These are phyloP conservation scores for Montipora capricornis DNA, from an alignment of 64 coral and sea anemone genomes.

Conservation along the genomic window DNA sequence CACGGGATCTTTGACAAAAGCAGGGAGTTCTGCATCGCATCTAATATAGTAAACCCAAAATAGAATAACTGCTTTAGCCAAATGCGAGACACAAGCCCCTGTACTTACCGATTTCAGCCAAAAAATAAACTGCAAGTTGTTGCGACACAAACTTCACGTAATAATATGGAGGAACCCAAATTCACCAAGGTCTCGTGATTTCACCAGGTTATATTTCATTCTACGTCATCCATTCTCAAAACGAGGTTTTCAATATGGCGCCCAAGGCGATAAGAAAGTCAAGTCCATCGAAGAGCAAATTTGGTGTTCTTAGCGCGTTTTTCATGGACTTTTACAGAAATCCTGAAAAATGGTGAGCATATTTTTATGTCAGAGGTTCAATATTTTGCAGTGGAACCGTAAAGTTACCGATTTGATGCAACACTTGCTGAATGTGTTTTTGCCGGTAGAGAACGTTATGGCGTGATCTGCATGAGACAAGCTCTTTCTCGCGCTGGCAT, in stretches of 20 bases:
- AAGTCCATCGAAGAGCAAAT: slow-evolving; percentile 46
- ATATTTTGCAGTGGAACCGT: not conserved
- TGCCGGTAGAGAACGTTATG: not conserved
- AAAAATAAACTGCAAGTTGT: slow-evolving; percentile 20
- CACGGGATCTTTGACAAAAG: not conserved
- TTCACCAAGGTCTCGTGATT: slow-evolving; percentile 61
- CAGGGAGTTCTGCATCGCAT: not conserved
- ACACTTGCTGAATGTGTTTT: not conserved
- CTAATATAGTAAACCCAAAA: not conserved
- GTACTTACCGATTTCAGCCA: slow-evolving; percentile 54
- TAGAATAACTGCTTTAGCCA: slow-evolving; percentile 23
- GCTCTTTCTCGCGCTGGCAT: not conserved
- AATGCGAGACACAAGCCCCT: not conserved
- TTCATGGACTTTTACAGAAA: slow-evolving; percentile 93
- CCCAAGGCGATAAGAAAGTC: slow-evolving; percentile 75
- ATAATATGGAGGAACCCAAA: slow-evolving; percentile 82
- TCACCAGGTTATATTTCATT: not conserved
- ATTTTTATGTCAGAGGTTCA: not conserved
- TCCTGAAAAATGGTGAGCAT: slow-evolving; percentile 88
- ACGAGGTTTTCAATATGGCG: slow-evolving; percentile 74
- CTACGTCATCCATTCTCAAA: slow-evolving; percentile 58
- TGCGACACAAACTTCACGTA: slow-evolving; percentile 49
- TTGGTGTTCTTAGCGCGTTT: slow-evolving; percentile 53
- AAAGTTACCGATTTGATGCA: not conserved
- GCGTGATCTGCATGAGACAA: not conserved